Evolutionary conservation across 2,888 invertebrate genomes (phyloP), one percentile per base, ranked within the genome.

Genomic region (Eristalis arbustorum): DNA sequence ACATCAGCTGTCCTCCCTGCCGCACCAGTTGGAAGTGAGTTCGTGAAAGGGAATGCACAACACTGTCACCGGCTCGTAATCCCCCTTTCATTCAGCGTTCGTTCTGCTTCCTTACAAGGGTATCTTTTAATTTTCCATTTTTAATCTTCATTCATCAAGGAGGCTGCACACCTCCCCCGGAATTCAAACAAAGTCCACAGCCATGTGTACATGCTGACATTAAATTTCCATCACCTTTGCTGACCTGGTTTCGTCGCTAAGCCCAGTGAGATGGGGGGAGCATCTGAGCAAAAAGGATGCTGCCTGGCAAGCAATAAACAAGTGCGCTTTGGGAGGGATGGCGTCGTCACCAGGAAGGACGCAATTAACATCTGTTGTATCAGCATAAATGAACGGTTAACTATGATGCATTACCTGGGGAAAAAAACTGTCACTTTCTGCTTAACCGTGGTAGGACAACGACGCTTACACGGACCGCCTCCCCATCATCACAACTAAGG

Each of bases 351-450:
- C 28, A 31, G 68, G 18, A 73, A 76, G 71, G 77, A 74, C 71
- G 74, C 82, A 85, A 85, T 85, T 85, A 85, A 82, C 85, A 87
- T 87, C 85, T 75, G 85, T 82, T 75, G 67, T 82, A 78, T 87
- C 87, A 87, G 78, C 83, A 87, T 68, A 83, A 87, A 83, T 78
- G 83, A 87, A 87, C 87, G 83, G 87, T 83, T 87, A 87, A 87
- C 87, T 87, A 79, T 83, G 87, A 87, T 83, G 83, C 57, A 87
- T 79, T 87, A 78, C 87, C 87, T 83, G 87, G 67, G 71, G 59
- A 78, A 79, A 62, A 72, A 72, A 68, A 79, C 66, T 79, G 83
- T 87, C 87, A 87, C 87, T 87, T 87, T 87, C 78, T 78, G 78
- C 68, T 74, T 59, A 75, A 71, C 71, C 31, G 6, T 31, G 31